Evolutionary conservation across 2,797 vertebrate species (phyloP).

Genomic region (Stomatorhinus walkeri): DNA sequence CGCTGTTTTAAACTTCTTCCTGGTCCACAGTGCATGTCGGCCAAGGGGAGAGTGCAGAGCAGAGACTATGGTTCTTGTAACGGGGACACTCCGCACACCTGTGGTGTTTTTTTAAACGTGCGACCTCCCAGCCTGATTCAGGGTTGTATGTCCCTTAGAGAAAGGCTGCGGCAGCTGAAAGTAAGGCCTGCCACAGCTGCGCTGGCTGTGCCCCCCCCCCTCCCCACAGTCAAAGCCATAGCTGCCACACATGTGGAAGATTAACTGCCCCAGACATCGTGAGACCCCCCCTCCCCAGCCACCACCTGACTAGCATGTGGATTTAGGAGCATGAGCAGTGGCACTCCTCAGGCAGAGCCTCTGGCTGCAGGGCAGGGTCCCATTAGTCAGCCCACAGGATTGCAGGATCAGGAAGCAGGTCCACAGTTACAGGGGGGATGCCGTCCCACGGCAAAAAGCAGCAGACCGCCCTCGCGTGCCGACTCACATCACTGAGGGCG

Average conservation of each 20-base stretch:
- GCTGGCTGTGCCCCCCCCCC: neutral
- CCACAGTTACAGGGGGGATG: constrained; percentile 20
- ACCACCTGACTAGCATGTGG: neutral
- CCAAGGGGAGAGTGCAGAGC: neutral
- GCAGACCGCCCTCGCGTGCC: neutral
- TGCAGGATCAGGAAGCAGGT: constrained; percentile 34
- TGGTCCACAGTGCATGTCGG: neutral
- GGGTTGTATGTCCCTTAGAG: neutral
- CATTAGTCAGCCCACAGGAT: constrained; percentile 33
- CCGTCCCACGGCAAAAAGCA: neutral
- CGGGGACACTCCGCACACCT: neutral
- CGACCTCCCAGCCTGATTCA: neutral
- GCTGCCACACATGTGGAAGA: neutral
- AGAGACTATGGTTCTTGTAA: neutral
- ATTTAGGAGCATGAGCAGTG: neutral
- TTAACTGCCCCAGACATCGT: neutral
- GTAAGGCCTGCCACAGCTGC: neutral
- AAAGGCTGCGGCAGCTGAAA: neutral
- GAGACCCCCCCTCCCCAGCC: neutral
- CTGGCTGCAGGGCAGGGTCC: constrained; percentile 13
- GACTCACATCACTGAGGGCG: neutral
- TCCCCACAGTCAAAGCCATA: neutral
- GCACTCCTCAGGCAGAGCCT: neutral
- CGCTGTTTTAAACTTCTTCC: neutral
- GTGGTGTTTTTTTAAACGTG: neutral